These are phyloP conservation scores for Xestia ashworthii DNA, from an alignment of 2,888 invertebrate genomes.

Conservation along the genomic window DNA sequence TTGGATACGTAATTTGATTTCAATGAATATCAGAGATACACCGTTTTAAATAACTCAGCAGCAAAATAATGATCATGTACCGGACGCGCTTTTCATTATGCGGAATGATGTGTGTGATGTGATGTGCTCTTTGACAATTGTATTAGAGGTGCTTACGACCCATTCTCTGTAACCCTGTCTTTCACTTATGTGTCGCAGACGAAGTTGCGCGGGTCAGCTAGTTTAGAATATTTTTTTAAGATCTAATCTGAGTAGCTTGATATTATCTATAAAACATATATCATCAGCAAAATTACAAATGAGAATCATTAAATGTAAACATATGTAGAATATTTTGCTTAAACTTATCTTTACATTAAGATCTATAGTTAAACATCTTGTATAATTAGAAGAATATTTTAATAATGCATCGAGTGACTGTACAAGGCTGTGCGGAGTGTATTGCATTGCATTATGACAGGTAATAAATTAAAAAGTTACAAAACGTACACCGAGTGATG, in stretches of 20 bases:
- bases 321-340: constrained; percentile 21
- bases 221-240: constrained; percentile 7
- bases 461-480: constrained; percentile 66
- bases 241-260: constrained; percentile 1
- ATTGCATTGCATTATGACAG: constrained; percentile 59
- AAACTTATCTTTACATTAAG: constrained; percentile 16
- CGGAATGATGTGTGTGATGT: no score
- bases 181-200: no score
- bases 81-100: no score
- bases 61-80: no score
- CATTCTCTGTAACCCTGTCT: no score
- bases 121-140: no score
- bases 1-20: no score
- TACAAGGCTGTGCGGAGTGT: constrained; percentile 40
- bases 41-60: no score
- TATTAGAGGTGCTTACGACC: no score
- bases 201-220: no score
- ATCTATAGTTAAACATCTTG: constrained; percentile 28
- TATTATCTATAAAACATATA: constrained; percentile 15
- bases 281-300: constrained; percentile 5
- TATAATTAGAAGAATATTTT: constrained; percentile 45
- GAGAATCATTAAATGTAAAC: background rate
- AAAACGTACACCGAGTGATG: constrained; percentile 50
- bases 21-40: no score
- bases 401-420: constrained; percentile 45